phyloP scores from a whole-genome alignment of 1,140 invertebrate species.

The Bombus confusus region DNA sequence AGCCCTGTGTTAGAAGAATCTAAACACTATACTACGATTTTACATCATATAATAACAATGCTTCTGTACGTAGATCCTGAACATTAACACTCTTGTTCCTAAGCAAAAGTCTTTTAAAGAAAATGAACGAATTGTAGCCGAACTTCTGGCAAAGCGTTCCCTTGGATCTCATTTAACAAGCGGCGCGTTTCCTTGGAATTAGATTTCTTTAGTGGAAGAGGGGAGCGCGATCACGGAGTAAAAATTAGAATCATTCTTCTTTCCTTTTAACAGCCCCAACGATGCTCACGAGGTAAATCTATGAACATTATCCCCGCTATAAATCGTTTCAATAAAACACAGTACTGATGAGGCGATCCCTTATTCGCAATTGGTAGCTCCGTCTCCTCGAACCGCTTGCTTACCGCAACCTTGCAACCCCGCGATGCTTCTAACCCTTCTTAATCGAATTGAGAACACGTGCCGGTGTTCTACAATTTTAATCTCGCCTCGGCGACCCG shows the following conservation, averaged over 20 bases:
- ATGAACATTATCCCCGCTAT: background rate
- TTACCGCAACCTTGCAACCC: background rate
- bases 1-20: too few species aligned
- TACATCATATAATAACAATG: too few species aligned
- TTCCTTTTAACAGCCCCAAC: background rate
- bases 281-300: background rate
- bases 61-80: too few species aligned
- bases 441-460: slow-evolving; percentile 27
- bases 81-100: background rate
- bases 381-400: background rate
- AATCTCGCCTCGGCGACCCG: background rate
- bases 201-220: background rate
- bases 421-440: background rate
- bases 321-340: background rate
- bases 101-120: background rate
- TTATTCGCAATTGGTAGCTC: background rate
- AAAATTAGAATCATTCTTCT: background rate
- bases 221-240: background rate
- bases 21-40: too few species aligned
- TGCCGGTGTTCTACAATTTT: slow-evolving; percentile 19
- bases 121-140: background rate
- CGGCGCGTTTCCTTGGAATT: background rate
- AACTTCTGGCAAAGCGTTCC: background rate
- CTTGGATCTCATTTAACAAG: background rate
- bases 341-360: background rate